A percentile compares a stretch with the other conserved stretches of the same genome.
phyloP scores from a whole-genome alignment of 2,113 vertebrate species.

The Pyrgilauda ruficollis region DNA sequence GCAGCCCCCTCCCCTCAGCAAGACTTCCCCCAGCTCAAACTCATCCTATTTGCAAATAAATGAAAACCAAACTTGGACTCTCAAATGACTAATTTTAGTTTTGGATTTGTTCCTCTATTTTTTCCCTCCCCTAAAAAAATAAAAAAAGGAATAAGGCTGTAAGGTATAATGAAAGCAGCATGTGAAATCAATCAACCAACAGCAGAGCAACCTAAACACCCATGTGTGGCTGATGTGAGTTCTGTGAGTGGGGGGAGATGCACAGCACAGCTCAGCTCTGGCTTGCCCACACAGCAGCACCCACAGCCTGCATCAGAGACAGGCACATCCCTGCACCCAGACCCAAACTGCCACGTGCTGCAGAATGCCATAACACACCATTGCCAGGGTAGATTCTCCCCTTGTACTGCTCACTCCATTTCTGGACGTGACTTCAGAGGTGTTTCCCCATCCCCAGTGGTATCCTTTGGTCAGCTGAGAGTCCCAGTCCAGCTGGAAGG shows the following conservation, averaged over 20 bases:
- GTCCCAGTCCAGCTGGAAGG: neutral
- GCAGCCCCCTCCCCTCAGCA: neutral
- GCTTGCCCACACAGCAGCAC: neutral
- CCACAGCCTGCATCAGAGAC: neutral
- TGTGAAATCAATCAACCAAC: conserved; percentile 19
- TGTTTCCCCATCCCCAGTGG: neutral
- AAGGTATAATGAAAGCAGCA: conserved; percentile 66
- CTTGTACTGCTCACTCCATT: rapidly evolving
- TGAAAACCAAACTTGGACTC: conserved; percentile 2
- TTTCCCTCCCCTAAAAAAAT: neutral
- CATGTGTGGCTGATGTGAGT: neutral
- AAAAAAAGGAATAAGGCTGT: neutral
- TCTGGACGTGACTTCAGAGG: neutral
- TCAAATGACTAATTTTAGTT: conserved; percentile 20
- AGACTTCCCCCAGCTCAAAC: neutral
- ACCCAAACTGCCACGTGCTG: neutral
- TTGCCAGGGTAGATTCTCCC: too few species aligned
- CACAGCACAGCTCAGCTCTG: neutral
- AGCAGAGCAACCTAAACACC: conserved; percentile 20
- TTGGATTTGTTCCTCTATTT: conserved; percentile 21
- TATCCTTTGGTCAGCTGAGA: neutral
- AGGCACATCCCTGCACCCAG: neutral
- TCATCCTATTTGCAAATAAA: conserved; percentile 10
- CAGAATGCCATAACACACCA: neutral
- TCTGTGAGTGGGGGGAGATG: neutral